Base-by-base conservation (phyloP, 2,888 invertebrate genomes). In the Elmis aenea region DNA sequence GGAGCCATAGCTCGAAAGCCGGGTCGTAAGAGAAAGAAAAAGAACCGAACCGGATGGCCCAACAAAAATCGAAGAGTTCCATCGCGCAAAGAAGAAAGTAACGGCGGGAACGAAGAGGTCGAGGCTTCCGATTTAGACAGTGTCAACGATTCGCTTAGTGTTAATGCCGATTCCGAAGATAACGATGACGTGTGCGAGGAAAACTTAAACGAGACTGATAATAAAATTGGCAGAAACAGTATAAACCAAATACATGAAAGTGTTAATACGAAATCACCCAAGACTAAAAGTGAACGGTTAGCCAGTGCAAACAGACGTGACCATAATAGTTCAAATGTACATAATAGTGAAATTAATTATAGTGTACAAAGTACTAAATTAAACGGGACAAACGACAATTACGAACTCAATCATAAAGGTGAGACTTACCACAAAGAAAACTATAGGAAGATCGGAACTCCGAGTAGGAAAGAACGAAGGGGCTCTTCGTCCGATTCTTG, bases 1-100 rank as follows among this genome's bases (percentile, higher is more conserved):
- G 48, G 45, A 5, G 22, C 31, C 9, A 2, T 24, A 64, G 52
- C 3, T 3, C 36, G 40, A 48, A 66, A 52, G 54, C 67, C 51
- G 0, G 58, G 59, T 3, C 38, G 76, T 26, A 67, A 71, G 31
- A n/a, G n/a, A n/a, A 79, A 79, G 58, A 76, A 79, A 62, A 81
- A 81, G 62, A 88, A 88, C 64, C 72, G 79, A 42, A 89, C 89
- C 0, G 89, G 89, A 5, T 89, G 89, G 89, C 89, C 89, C 0
- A 72, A 70, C 60, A 73, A 75, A 56, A 73, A 62, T 57, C 72
- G 66, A 46, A 50, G 56, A 33, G 37, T 48, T 3, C 24, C 24
- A 5, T 40, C 40, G 29, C 26, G 34, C 3, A 44, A 44, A 0
- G 55, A 67, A 28, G 59, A 61, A 5, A 61, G 51, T 51, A 69